A percentile compares a stretch with the other conserved stretches of the same genome.
Evolutionary conservation across 2,113 vertebrate species (phyloP).

Genomic region (Brienomyrus brachyistius): DNA sequence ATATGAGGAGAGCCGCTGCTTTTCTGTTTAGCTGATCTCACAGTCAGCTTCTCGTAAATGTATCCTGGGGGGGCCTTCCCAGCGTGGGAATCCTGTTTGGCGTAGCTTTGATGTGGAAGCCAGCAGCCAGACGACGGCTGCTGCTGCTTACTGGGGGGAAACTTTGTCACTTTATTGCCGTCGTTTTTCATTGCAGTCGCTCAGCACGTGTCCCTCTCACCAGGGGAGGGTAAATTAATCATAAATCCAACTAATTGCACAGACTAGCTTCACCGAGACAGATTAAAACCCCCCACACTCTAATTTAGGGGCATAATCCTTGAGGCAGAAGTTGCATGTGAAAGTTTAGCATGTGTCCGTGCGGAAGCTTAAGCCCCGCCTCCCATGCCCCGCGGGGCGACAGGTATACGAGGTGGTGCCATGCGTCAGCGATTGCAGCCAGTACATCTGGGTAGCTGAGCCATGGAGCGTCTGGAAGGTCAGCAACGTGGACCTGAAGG

Average conservation of each 20-base stretch:
- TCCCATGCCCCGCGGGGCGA: background rate
- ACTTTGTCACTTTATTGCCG: background rate
- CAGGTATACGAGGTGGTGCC: constrained; percentile 95
- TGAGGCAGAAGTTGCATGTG: background rate
- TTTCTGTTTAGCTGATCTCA: background rate
- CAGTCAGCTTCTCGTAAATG: background rate
- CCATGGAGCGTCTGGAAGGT: constrained; percentile 96
- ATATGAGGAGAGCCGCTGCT: background rate
- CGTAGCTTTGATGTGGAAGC: background rate
- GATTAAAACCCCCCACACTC: background rate
- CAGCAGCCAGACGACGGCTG: background rate
- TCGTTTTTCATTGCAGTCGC: background rate
- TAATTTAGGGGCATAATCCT: background rate
- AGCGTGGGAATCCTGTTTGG: background rate
- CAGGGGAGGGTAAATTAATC: background rate
- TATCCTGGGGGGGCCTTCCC: background rate
- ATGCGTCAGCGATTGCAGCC: constrained; percentile 88
- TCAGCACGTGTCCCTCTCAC: background rate
- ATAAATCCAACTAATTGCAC: background rate
- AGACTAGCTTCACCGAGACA: background rate
- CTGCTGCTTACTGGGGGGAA: background rate
- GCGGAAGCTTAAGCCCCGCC: background rate
- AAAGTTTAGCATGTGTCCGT: background rate
- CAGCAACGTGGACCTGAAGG: constrained; percentile 78
- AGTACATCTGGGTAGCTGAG: constrained; percentile 85